Base-by-base conservation (phyloP, 2,113 vertebrate species). In the Mastomys natalensis region DNA sequence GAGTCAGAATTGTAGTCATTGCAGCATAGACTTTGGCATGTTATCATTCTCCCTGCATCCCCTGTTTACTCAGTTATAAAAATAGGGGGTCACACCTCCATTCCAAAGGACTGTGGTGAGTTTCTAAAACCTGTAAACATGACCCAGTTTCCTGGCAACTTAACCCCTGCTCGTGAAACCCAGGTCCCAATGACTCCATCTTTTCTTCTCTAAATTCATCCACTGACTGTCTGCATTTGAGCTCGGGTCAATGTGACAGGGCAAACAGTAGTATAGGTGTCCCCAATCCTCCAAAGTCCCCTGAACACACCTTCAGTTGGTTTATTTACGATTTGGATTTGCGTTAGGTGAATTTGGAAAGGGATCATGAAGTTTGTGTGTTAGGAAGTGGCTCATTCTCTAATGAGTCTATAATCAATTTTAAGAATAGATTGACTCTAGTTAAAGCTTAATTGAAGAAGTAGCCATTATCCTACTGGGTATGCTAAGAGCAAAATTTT, bases 401-500 rank as follows among this genome's bases (percentile, higher is more conserved):
- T 62, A 21, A 64, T 17, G n/a, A 19, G 58, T 40, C 48, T 60
- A 45, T 93, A 31, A 81, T 70, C 60, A 86, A 87, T 48, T 51
- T 89, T 89, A 88, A 62, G 80, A 95, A 26, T 37, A 91, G 40
- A 62, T 85, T 45, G 68, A 29, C 74, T 13, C 70, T 72, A n/a
- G 60, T 29, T 58, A 82, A 91, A 93, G 87, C n/a, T 87, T 72
- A 68, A 82, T 1, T 43, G 29, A 16, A 62, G 72, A 60, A 86
- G 77, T 9, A 51, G 77, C 70, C 12, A 34, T 74, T 37, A 51
- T 16, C 9, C 80, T 58, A 12, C 60, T 22, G 68, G 37, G 76
- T n/a, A 13, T 81, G n/a, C 48, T 74, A 51, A 53, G 72, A 51
- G n/a, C 64, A 26, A 74, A 26, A 8, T 17, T 84, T 40, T 17